Base-by-base conservation (phyloP, 2,888 invertebrate species). In the Dynastes tityus region DNA sequence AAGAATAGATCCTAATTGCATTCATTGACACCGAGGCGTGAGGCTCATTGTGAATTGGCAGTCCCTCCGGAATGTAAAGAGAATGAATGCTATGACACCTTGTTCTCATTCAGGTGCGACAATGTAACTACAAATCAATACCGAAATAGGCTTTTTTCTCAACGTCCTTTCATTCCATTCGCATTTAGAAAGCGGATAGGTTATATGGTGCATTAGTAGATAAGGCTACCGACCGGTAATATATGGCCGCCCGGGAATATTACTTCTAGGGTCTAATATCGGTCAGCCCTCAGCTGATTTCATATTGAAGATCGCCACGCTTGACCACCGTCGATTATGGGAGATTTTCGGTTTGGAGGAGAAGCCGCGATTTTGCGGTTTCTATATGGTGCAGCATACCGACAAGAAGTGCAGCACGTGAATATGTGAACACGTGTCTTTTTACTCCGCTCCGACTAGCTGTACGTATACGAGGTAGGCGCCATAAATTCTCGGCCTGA, bases 1-100 rank as follows among this genome's bases (percentile, higher is more conserved):
- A 84, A 87, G 87, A 88, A 88, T 88, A 85, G 85, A 80, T 80
- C 85, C 85, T 88, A 88, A 88, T 88, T 88, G 88, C 87, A 87
- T 88, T 87, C 87, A 88, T 87, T 88, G 87, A 88, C 83, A 82
- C 79, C 85, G 86, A 86, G 88, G 88, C 88, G 88, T 88, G 88
- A 88, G 87, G 73, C 83, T 80, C 79, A 82, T 82, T 82, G 82
- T 82, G 70, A 78, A 79, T 45, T 71, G 78, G 70, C 82, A 80
- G 78, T 82, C 81, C 80, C 80, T 80, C 55, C 80, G 80, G 79
- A 80, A 80, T 80, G 82, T 81, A 82, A 84, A 85, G 82, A 86
- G 85, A 85, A 85, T 85, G 51, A 81, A 82, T 82, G 77, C 84
- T 84, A 81, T 85, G 86, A 86, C 86, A 87, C 86, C 85, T 86